Conservation (phyloP, 2,113 vertebrate species). For the Tretioscincus oriximinensis region DNA sequence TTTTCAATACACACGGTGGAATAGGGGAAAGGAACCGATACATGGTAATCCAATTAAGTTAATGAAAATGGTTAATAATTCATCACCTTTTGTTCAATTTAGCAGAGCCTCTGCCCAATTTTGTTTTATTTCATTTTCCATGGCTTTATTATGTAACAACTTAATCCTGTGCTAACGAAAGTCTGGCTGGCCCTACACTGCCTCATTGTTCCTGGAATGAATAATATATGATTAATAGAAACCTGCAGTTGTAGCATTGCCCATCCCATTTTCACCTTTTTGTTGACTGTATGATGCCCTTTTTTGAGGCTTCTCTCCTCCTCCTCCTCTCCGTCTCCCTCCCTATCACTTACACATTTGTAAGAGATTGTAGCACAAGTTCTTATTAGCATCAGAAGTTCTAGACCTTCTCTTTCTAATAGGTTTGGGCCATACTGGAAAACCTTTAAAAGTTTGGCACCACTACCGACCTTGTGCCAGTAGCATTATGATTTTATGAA, state of each 20-base stretch:
- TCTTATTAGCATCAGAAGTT: not conserved
- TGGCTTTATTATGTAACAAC: slow-evolving; percentile 61
- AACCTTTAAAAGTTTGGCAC: slow-evolving; percentile 1
- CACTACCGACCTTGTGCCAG: not conserved
- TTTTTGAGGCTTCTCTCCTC: slow-evolving; percentile 50
- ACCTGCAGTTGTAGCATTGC: slow-evolving; percentile 50
- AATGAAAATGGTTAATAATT: slow-evolving; percentile 70
- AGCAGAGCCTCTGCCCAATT: slow-evolving; percentile 44
- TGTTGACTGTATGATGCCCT: slow-evolving; percentile 30
- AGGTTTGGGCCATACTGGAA: not conserved
- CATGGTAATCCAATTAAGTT: slow-evolving; percentile 56
- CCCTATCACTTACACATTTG: slow-evolving; percentile 57
- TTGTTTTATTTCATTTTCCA: slow-evolving; percentile 64
- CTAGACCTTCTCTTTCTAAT: not conserved
- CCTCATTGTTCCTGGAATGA: slow-evolving; percentile 69
- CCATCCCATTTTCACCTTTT: slow-evolving; percentile 45
- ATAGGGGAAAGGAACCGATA: slow-evolving; percentile 21
- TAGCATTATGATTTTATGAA: slow-evolving; percentile 53
- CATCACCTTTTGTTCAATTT: slow-evolving; percentile 55
- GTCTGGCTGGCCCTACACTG: slow-evolving; percentile 47
- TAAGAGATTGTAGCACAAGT: slow-evolving; percentile 42
- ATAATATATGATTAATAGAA: slow-evolving; percentile 68
- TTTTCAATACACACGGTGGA: slow-evolving; percentile 22
- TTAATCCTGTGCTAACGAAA: slow-evolving; percentile 52
- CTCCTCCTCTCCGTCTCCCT: not conserved